phyloP scores from a whole-genome alignment of 2,888 invertebrate genomes.

The Caenorhabditis plicata region DNA sequence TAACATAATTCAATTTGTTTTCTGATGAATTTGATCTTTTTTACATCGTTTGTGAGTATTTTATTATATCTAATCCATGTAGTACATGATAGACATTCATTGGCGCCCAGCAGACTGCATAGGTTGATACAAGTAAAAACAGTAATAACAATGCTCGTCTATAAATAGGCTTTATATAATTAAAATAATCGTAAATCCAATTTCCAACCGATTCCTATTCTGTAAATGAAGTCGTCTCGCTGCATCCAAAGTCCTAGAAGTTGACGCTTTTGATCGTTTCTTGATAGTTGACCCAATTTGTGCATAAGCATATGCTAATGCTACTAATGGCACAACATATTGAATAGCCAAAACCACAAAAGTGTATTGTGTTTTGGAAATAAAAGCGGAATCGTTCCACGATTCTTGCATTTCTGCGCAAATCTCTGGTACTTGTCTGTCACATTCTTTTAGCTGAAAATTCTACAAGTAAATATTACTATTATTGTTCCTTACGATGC shows the following conservation, averaged over 20 bases:
- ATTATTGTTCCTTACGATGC: constrained; percentile 18
- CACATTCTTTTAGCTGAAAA: constrained; percentile 1
- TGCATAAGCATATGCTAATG: constrained; percentile 57
- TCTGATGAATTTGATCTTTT: background rate
- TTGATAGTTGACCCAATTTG: constrained; percentile 64
- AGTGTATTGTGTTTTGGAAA: constrained; percentile 55
- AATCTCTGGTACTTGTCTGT: constrained; percentile 23
- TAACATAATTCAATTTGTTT: constrained; percentile 3
- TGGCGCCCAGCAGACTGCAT: constrained; percentile 87
- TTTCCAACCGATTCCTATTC: constrained; percentile 38
- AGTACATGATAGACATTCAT: constrained; percentile 79
- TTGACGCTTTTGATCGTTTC: constrained; percentile 41
- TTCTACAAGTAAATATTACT: background rate
- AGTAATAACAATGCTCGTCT: constrained; percentile 80
- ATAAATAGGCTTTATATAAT: too few relatives aligned
- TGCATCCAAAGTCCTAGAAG: constrained; percentile 40
- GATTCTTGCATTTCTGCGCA: constrained; percentile 40
- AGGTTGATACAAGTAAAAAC: constrained; percentile 82
- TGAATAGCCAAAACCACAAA: constrained; percentile 52
- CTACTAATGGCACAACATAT: constrained; percentile 54
- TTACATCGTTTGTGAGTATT: constrained; percentile 59
- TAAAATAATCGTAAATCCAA: too few relatives aligned
- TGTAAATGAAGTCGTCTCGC: constrained; percentile 43
- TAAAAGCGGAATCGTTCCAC: constrained; percentile 51
- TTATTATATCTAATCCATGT: constrained; percentile 55